phyloP scores from a whole-genome alignment of 2,888 invertebrate species.

The Drosophila stalkeri region DNA sequence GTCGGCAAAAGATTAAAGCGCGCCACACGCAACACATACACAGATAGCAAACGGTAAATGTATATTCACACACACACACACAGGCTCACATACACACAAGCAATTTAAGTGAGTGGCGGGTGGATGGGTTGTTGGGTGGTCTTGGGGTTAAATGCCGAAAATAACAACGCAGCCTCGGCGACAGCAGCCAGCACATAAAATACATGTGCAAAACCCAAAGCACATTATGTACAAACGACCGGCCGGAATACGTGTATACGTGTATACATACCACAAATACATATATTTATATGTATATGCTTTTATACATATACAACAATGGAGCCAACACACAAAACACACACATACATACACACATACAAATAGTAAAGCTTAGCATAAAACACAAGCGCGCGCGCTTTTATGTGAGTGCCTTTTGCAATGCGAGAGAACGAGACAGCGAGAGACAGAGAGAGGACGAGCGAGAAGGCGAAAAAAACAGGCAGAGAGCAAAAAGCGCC shows the following conservation, averaged over 20 bases:
- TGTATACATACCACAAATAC: neutral
- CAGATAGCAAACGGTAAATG: slow-evolving; percentile 13
- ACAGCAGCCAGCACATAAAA: slow-evolving; percentile 65
- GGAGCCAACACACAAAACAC: neutral
- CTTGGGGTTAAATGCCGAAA: slow-evolving; percentile 74
- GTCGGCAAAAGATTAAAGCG: slow-evolving; percentile 73
- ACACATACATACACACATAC: slow-evolving; percentile 25
- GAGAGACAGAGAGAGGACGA: slow-evolving; percentile 13
- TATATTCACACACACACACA: slow-evolving; percentile 3
- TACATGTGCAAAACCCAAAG: slow-evolving; percentile 52
- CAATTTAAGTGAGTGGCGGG: slow-evolving; percentile 65
- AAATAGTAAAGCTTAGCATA: slow-evolving; percentile 59
- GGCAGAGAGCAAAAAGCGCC: slow-evolving; percentile 65
- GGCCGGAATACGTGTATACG: slow-evolving; percentile 47
- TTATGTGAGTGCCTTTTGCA: slow-evolving; percentile 38
- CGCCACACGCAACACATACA: slow-evolving; percentile 18
- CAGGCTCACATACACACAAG: slow-evolving; percentile 31
- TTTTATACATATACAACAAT: slow-evolving; percentile 15
- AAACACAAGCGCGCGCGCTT: slow-evolving; percentile 63
- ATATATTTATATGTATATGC: neutral
- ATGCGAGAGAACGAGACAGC: slow-evolving; percentile 16
- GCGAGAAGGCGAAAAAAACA: slow-evolving; percentile 2
- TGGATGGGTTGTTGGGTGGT: slow-evolving; percentile 18
- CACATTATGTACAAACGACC: slow-evolving; percentile 56
- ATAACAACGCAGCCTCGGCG: slow-evolving; percentile 58